Conservation (phyloP, 1,140 invertebrate species). For the Procambarus virginalis region DNA sequence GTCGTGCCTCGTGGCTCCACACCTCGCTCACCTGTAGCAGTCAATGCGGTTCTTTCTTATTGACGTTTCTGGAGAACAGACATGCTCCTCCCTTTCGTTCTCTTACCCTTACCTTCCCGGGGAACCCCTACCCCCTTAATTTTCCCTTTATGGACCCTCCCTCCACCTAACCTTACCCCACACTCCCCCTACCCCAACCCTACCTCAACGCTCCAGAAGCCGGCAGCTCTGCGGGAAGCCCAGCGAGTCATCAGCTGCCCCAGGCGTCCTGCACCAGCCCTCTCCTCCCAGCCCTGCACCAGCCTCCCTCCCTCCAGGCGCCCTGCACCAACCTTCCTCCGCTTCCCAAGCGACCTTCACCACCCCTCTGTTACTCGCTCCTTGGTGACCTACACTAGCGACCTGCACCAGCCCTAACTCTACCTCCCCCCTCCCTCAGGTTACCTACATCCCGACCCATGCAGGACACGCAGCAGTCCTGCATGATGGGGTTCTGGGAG, state of each 20-base stretch:
- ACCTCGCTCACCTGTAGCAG: too few species aligned
- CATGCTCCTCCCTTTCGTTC: background rate
- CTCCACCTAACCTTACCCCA: background rate
- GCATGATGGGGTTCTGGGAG: too few species aligned
- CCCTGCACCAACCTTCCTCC: background rate
- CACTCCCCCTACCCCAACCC: background rate
- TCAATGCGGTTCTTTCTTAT: too few species aligned
- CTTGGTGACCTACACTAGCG: background rate
- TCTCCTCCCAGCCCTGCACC: background rate
- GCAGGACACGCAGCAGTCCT: too few species aligned
- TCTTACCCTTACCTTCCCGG: background rate
- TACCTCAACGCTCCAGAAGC: background rate
- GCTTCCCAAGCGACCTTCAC: background rate
- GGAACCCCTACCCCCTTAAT: background rate
- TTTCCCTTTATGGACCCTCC: background rate
- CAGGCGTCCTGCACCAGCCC: background rate
- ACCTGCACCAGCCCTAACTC: background rate
- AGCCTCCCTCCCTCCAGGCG: background rate
- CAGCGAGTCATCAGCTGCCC: conserved; percentile 14
- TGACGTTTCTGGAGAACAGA: too few species aligned
- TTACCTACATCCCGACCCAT: too few species aligned
- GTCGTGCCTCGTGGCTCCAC: too few species aligned
- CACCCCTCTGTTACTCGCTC: background rate
- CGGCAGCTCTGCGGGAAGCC: conserved; percentile 25
- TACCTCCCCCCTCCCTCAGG: too few species aligned